Evolutionary conservation across 2,888 invertebrate species (phyloP).

Genomic region (Dasysyrphus albostriatus): DNA sequence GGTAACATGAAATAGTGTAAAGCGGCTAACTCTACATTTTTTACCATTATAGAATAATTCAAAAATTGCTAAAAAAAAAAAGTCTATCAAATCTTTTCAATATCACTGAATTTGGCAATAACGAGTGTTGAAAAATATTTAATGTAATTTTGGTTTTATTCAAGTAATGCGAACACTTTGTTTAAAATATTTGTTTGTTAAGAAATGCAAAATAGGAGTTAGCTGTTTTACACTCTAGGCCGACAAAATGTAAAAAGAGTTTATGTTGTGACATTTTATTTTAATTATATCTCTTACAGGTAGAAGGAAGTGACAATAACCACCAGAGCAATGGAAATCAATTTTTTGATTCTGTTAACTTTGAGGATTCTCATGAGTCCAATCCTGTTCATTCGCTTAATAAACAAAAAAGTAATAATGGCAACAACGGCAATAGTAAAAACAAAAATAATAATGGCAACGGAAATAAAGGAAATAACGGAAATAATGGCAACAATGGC

Average conservation of each 20-base stretch:
- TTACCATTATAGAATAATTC: too few relatives aligned
- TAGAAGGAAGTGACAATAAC: neutral
- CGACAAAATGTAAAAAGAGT: neutral
- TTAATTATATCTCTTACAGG: neutral
- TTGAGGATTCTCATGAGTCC: constrained; percentile 16
- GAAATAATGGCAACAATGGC: neutral
- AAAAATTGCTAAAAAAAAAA: too few relatives aligned
- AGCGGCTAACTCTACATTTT: too few relatives aligned
- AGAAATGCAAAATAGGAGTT: too few relatives aligned
- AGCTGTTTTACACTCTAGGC: too few relatives aligned
- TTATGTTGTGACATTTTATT: neutral
- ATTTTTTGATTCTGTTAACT: neutral
- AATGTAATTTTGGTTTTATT: too few relatives aligned
- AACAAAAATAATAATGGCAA: neutral
- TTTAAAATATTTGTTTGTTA: too few relatives aligned
- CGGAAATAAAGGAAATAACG: neutral
- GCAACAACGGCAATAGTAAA: neutral
- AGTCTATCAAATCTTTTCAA: too few relatives aligned
- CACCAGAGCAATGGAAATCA: neutral
- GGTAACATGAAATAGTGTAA: too few relatives aligned
- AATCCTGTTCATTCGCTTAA: neutral
- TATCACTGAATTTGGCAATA: too few relatives aligned
- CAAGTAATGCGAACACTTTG: too few relatives aligned
- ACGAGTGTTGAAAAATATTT: too few relatives aligned
- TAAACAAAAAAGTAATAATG: neutral